Evolutionary conservation across 2,113 vertebrate species (phyloP).

Genomic region (Paralichthys olivaceus): DNA sequence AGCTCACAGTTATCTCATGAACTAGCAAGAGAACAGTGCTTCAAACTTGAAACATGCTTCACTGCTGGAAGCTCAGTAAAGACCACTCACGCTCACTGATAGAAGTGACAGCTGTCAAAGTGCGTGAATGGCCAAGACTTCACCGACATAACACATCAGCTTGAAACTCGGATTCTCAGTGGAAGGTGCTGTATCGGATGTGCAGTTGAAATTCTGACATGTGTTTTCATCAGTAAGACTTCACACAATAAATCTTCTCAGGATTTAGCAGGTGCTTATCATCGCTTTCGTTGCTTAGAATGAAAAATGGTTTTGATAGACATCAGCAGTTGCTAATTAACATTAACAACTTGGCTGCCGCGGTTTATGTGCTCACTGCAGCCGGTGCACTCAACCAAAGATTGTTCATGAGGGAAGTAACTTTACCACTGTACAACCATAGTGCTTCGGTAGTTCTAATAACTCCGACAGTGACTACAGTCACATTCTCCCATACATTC

Average conservation of each 20-base stretch:
- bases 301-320: neutral
- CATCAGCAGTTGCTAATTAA: neutral
- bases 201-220: neutral
- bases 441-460: neutral
- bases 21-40: conserved; percentile 25
- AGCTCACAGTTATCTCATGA: conserved; percentile 48
- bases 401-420: neutral
- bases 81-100: conserved; percentile 35
- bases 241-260: no score
- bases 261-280: no score
- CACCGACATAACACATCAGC: conserved; percentile 14
- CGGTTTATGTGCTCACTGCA: neutral
- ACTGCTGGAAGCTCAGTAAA: conserved; percentile 28
- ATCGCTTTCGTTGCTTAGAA: neutral
- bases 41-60: conserved; percentile 26
- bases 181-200: neutral
- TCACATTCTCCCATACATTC: no score
- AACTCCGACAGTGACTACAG: no score
- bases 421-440: neutral
- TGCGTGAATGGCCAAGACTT: conserved; percentile 31
- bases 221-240: neutral
- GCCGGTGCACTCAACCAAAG: neutral
- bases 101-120: conserved; percentile 63
- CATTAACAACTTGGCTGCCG: neutral
- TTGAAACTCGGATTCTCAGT: neutral